A percentile compares a stretch with the other conserved stretches of the same genome.
Conservation (phyloP, 2,888 invertebrate genomes). For the Scotopteryx bipunctaria region DNA sequence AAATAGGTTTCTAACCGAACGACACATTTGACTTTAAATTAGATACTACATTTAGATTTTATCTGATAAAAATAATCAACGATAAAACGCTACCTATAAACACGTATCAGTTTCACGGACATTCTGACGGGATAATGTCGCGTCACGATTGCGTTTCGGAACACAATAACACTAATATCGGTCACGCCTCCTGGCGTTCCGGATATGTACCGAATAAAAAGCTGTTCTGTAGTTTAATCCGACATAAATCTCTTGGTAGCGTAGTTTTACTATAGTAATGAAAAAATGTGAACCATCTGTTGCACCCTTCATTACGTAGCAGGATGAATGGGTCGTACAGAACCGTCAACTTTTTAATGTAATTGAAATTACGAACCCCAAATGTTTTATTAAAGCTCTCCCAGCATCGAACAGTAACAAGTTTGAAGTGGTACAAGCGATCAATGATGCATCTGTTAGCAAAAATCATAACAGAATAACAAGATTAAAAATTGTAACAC, state of each 20-base stretch:
- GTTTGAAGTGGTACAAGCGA: constrained; percentile 49
- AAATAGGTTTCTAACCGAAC: constrained; percentile 62
- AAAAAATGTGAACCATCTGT: constrained; percentile 81
- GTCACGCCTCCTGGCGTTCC: constrained; percentile 72
- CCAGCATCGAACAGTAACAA: constrained; percentile 53
- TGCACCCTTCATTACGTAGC: constrained; percentile 79
- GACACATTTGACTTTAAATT: constrained; percentile 65
- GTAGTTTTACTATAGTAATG: constrained; percentile 74
- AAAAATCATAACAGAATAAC: constrained; percentile 35
- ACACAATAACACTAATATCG: constrained; percentile 68
- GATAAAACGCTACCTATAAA: constrained; percentile 50
- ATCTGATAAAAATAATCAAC: constrained; percentile 60
- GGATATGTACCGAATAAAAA: constrained; percentile 75
- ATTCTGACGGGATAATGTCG: constrained; percentile 16
- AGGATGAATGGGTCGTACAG: constrained; percentile 69
- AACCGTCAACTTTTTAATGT: constrained; percentile 79
- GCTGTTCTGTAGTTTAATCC: constrained; percentile 73
- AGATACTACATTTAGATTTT: constrained; percentile 72
- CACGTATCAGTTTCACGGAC: constrained; percentile 30
- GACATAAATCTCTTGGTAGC: constrained; percentile 75
- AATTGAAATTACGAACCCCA: constrained; percentile 77
- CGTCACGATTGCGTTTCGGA: constrained; percentile 51
- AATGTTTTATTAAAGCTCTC: constrained; percentile 75
- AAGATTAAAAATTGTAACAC: constrained; percentile 21
- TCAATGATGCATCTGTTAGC: constrained; percentile 36